Conservation (phyloP, 1,140 invertebrate species). For the Drosophila bipectinata region DNA sequence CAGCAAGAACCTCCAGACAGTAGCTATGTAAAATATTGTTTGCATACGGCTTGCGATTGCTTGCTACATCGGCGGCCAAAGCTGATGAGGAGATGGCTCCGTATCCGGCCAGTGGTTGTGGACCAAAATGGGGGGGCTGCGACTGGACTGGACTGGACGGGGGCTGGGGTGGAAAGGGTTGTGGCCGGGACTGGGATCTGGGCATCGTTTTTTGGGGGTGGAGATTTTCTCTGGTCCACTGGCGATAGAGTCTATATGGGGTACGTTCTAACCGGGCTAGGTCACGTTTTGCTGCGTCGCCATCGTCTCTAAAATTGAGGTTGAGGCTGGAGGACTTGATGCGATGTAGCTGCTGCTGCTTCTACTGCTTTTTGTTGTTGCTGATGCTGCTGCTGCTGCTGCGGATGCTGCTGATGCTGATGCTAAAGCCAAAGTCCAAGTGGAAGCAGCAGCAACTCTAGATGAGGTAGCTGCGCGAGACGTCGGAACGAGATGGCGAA, state of each 20-base stretch:
- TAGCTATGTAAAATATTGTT: constrained; percentile 82
- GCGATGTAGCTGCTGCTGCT: background rate
- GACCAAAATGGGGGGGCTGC: background rate
- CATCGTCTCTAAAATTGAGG: constrained; percentile 53
- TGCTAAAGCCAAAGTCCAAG: constrained; percentile 51
- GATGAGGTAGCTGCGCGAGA: constrained; percentile 63
- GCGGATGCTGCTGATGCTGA: constrained; percentile 10
- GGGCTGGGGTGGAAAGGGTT: constrained; percentile 5
- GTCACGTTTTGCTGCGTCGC: constrained; percentile 78
- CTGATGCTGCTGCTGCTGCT: background rate
- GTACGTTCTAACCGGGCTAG: constrained; percentile 75
- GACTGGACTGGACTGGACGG: background rate
- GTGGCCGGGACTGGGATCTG: constrained; percentile 7
- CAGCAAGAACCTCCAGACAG: constrained; percentile 71
- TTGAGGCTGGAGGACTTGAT: constrained; percentile 34
- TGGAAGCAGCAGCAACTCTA: constrained; percentile 42
- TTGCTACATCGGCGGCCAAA: constrained; percentile 70
- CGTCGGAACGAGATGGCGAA: constrained; percentile 71
- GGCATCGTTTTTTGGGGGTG: constrained; percentile 13
- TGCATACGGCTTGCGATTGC: constrained; percentile 83
- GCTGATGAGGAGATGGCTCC: constrained; percentile 60
- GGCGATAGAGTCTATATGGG: constrained; percentile 73
- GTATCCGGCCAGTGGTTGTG: constrained; percentile 25
- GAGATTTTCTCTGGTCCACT: constrained; percentile 62
- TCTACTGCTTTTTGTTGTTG: constrained; percentile 13